phyloP scores from a whole-genome alignment of 1,140 invertebrate species.

The Sweltsa coloradensis region DNA sequence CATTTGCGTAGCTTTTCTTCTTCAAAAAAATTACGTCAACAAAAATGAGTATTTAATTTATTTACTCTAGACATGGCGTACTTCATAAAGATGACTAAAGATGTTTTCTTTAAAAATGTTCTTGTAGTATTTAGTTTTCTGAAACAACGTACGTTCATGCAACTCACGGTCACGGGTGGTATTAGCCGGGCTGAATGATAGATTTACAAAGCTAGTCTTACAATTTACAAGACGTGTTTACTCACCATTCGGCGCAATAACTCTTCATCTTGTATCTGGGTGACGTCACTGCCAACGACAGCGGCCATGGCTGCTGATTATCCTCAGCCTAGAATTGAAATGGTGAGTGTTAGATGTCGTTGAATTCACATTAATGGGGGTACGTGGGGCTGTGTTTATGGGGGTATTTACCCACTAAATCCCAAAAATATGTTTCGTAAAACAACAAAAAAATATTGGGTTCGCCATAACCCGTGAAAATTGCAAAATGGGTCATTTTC shows the following conservation, averaged over 20 bases:
- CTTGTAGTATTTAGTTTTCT: background rate
- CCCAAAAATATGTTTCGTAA: background rate
- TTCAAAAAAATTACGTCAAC: too few species aligned
- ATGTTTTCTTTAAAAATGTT: background rate
- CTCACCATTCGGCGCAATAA: conserved; percentile 56
- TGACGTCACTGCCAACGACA: conserved; percentile 39
- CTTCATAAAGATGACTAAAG: background rate
- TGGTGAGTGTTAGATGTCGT: background rate
- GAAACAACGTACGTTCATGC: background rate
- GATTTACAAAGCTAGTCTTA: too few species aligned
- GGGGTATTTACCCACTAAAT: background rate
- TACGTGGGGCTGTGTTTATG: background rate
- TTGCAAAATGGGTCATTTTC: too few species aligned
- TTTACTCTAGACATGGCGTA: background rate
- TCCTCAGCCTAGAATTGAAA: background rate
- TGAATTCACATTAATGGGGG: background rate
- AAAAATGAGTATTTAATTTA: background rate
- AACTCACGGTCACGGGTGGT: background rate
- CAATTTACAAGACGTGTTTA: conserved; percentile 11
- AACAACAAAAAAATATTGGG: background rate
- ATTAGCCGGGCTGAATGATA: too few species aligned
- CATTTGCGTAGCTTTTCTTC: too few species aligned
- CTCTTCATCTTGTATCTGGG: conserved; percentile 56
- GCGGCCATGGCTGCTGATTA: conserved; percentile 24
- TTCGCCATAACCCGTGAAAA: background rate